Evolutionary conservation across 2,888 invertebrate genomes (phyloP), one percentile per base, ranked within the genome.

Genomic region (Aspidiotus destructor): DNA sequence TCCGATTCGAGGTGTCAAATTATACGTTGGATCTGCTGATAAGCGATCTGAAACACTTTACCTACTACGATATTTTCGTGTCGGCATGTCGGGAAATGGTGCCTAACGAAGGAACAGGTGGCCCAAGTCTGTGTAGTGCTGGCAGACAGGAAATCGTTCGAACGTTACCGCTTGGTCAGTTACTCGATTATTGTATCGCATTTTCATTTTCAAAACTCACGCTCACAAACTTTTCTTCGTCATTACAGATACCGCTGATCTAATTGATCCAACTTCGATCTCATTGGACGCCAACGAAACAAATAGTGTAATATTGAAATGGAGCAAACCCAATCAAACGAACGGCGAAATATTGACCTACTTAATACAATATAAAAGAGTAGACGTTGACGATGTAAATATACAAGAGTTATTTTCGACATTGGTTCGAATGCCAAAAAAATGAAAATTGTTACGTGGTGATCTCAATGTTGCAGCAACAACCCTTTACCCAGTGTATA

Each of bases 321-420:
- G 97, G 97, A 80, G 83, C 3, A 86, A 88, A 73, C 96, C 97
- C 0, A 73, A 76, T 28, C 80, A 85, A 71, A 95, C 97, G 0
- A 98, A 98, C 77, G 94, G 97, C 2, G 82, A 88, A 70, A 86
- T 96, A 60, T 84, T 92, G 55, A 86, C 88, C 0, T 97, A 95
- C 78, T 84, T 86, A 71, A 85, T 96, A 65, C 84, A 86, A 72
- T 90, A 89, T 75, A 82, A 83, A 71, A 81, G 84, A 64, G 80
- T 86, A 41, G 87, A 87, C 70, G 82, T 84, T 57, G 82, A 82
- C 75, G 83, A 85, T 76, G 86, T 86, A 75, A 80, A 80, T 77
- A 40, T 62, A 28, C n/a, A 52, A n/a, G 57, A 60, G 70, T 68
- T 54, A 15, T 62, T 71, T 48, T 42, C 60, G 28, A 58, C 55